A percentile compares a stretch with the other conserved stretches of the same genome.
phyloP scores from a whole-genome alignment of 1,140 invertebrate genomes.

The Bombus picipes region DNA sequence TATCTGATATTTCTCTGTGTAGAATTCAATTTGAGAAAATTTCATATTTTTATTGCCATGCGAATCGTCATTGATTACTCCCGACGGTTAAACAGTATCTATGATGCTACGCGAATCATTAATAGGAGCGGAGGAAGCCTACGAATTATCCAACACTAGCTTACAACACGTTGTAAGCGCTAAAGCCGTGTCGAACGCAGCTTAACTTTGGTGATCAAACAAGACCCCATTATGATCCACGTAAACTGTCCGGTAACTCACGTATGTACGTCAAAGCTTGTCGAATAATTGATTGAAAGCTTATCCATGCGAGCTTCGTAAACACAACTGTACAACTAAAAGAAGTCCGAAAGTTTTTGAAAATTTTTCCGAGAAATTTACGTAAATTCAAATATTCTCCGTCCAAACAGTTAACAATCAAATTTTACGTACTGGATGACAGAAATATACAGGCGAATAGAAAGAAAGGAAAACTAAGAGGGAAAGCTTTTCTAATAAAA shows the following conservation, averaged over 20 bases:
- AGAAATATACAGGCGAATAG: neutral
- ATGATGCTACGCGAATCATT: no score
- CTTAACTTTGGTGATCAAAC: constrained; percentile 34
- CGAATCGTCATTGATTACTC: no score
- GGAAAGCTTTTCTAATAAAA: no score
- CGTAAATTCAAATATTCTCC: neutral
- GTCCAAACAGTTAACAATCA: neutral
- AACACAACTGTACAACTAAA: neutral
- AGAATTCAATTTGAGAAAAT: neutral
- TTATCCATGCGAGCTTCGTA: neutral
- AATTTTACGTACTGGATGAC: neutral
- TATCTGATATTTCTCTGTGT: neutral
- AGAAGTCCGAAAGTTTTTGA: no score
- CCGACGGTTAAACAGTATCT: no score
- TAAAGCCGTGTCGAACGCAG: constrained; percentile 18
- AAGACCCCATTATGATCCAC: constrained; percentile 17
- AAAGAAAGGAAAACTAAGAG: neutral
- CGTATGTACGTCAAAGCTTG: neutral
- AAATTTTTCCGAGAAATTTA: neutral
- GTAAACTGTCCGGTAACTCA: neutral
- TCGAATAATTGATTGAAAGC: neutral
- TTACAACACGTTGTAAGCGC: neutral
- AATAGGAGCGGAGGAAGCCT: neutral
- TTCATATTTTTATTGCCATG: no score
- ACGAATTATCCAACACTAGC: neutral